Percentiles rank a stretch among this genome's conserved stretches.
These are phyloP conservation scores for Platygyra sinensis DNA, from an alignment of 64 coral and sea anemone genomes.

Conservation along the genomic window DNA sequence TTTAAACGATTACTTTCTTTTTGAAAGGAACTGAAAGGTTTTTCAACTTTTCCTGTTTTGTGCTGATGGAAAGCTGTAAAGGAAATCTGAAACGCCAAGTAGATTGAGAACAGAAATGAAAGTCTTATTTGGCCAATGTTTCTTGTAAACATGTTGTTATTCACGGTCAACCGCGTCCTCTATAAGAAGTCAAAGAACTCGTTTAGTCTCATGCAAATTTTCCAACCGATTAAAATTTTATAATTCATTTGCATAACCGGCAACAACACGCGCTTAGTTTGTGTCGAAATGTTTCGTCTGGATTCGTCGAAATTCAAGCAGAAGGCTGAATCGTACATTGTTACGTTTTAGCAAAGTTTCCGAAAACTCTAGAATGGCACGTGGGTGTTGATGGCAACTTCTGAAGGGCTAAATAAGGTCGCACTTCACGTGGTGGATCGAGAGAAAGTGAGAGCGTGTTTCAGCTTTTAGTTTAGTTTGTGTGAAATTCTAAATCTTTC, in stretches of 20 bases:
- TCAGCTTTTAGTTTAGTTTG: neutral
- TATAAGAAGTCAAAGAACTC: constrained; percentile 18
- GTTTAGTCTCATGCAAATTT: constrained; percentile 25
- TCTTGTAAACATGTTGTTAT: constrained; percentile 3
- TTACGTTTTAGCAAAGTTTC: neutral
- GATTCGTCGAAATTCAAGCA: neutral
- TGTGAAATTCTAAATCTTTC: neutral
- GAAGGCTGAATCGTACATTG: neutral
- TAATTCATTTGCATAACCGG: constrained; percentile 24
- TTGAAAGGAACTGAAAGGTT: neutral
- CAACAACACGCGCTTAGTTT: neutral
- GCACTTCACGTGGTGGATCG: neutral
- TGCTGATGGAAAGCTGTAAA: neutral
- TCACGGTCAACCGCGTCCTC: constrained; percentile 40
- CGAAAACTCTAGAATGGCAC: neutral
- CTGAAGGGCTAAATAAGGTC: no score
- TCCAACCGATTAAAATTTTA: constrained; percentile 18
- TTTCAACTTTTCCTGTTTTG: neutral
- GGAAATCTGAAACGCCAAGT: neutral
- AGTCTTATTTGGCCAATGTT: neutral
- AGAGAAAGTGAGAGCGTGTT: neutral
- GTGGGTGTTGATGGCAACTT: neutral
- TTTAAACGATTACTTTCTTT: neutral
- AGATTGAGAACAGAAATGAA: neutral
- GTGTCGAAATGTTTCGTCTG: neutral